A percentile compares a stretch with the other conserved stretches of the same genome.
Conservation (phyloP, 1,140 invertebrate species). For the Brachionus manjavacas region DNA sequence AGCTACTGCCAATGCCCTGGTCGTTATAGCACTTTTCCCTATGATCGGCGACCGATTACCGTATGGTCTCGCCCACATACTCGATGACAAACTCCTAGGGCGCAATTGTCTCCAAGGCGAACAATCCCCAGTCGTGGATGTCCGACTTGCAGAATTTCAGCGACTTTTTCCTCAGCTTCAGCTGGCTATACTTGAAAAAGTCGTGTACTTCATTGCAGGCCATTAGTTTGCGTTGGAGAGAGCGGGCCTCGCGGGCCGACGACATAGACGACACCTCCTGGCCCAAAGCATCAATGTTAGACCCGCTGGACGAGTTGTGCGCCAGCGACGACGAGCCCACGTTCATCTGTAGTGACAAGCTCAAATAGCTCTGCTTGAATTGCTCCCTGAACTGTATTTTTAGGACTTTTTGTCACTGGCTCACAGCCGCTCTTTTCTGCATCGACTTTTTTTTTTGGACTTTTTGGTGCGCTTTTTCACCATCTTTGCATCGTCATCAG, state of each 20-base stretch:
- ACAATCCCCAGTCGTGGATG: constrained; percentile 98
- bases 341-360: background rate
- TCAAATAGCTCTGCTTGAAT: background rate
- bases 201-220: constrained; percentile 31
- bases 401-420: background rate
- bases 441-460: background rate
- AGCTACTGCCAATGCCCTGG: constrained; percentile 91
- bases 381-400: background rate
- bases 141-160: constrained; percentile 92
- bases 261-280: background rate
- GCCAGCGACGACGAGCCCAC: background rate
- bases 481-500: background rate
- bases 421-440: background rate
- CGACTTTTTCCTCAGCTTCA: constrained; percentile 88
- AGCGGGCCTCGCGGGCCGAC: constrained; percentile 3
- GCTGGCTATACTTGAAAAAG: constrained; percentile 38
- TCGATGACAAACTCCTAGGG: constrained; percentile 99
- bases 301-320: background rate
- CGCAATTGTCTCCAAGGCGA: constrained; percentile 95
- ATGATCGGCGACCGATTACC: constrained; percentile 86
- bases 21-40: constrained; percentile 91
- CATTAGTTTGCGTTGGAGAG: constrained; percentile 27
- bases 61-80: constrained; percentile 93
- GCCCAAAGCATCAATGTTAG: background rate
- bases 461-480: background rate